Evolutionary conservation across 2,797 vertebrate genomes (phyloP).

Genomic region (Erethizon dorsatum): DNA sequence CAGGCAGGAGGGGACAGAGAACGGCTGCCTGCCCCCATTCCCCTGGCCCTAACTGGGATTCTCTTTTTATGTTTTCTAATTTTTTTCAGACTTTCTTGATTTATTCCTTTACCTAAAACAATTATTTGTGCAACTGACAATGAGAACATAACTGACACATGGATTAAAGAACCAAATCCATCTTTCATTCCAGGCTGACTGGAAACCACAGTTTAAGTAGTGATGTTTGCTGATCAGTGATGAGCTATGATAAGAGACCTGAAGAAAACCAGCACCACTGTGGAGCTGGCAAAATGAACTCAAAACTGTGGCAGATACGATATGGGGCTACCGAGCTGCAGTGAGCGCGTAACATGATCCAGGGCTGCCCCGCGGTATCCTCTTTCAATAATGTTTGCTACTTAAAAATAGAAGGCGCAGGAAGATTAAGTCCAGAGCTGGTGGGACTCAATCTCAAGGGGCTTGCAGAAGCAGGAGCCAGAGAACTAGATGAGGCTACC

Average conservation of each 20-base stretch:
- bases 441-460: background rate
- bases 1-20: background rate
- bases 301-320: background rate
- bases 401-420: background rate
- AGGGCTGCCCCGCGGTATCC: background rate
- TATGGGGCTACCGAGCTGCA: background rate
- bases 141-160: background rate
- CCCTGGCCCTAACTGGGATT: background rate
- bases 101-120: slow-evolving; percentile 1
- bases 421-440: background rate
- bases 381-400: background rate
- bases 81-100: background rate
- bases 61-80: background rate
- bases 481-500: background rate
- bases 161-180: slow-evolving; percentile 10
- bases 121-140: background rate
- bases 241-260: slow-evolving; percentile 20
- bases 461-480: background rate
- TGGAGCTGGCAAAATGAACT: background rate
- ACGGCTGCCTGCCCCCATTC: background rate
- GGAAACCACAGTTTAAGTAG: slow-evolving; percentile 61
- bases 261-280: slow-evolving; percentile 16
- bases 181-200: slow-evolving; percentile 43
- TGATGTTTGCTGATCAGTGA: background rate
- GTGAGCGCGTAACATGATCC: background rate